phyloP scores from a whole-genome alignment of 2,797 vertebrate genomes.

The Danio choprae region DNA sequence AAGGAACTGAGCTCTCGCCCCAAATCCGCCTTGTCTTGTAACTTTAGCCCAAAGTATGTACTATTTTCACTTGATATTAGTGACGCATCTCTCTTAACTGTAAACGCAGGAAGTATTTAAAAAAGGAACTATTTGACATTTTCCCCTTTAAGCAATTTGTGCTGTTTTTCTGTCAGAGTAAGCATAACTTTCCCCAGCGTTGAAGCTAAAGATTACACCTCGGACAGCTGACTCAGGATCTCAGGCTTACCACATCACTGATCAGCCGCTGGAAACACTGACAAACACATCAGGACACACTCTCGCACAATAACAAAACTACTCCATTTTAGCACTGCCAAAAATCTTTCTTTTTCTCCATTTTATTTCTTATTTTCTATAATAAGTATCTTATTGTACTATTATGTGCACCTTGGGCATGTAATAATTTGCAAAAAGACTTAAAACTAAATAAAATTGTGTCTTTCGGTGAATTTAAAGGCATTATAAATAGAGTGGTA shows the following conservation, averaged over 20 bases:
- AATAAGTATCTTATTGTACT: neutral
- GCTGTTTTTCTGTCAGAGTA: constrained; percentile 9
- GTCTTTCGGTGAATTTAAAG: too few species aligned
- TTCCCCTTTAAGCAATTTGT: neutral
- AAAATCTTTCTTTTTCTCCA: neutral
- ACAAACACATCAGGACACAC: neutral
- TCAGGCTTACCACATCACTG: constrained; percentile 38
- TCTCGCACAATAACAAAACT: neutral
- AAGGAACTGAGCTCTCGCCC: too few species aligned
- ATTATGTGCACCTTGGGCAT: too few species aligned
- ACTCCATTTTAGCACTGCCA: neutral
- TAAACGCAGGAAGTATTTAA: neutral
- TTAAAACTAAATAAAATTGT: too few species aligned
- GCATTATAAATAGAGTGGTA: too few species aligned
- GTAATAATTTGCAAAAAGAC: too few species aligned
- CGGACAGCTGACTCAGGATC: constrained; percentile 49
- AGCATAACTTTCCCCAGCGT: constrained; percentile 12
- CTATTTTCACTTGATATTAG: neutral
- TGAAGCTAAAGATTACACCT: constrained; percentile 53
- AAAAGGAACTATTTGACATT: neutral
- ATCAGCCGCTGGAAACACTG: constrained; percentile 18
- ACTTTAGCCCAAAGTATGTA: too few species aligned
- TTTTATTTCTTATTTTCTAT: neutral
- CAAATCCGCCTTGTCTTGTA: too few species aligned
- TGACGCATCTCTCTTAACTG: neutral